A percentile compares a stretch with the other conserved stretches of the same genome.
These are phyloP conservation scores for Lontra canadensis DNA, from an alignment of 2,113 vertebrate genomes.

Conservation along the genomic window DNA sequence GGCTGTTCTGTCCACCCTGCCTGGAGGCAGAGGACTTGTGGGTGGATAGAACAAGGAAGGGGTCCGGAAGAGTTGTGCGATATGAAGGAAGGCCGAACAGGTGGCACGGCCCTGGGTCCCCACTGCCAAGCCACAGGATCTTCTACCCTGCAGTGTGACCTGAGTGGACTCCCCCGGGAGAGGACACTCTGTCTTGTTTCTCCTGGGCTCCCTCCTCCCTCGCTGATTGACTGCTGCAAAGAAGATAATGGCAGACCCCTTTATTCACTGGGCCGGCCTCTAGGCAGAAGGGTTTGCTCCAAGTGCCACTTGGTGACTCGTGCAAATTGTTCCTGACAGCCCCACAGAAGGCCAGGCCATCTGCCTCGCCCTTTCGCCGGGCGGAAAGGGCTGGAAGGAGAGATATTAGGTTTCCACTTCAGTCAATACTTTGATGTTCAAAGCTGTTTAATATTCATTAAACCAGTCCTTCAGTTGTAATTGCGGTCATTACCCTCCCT, in stretches of 20 bases:
- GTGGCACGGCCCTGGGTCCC: not conserved
- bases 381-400: conserved; percentile 73
- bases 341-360: conserved; percentile 73
- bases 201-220: conserved; percentile 56
- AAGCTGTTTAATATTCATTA: conserved; percentile 86
- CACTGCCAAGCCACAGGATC: not conserved
- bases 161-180: not conserved
- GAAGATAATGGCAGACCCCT: conserved; percentile 74
- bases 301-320: conserved; percentile 81
- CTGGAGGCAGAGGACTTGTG: not conserved
- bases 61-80: too few relatives aligned
- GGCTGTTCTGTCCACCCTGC: not conserved
- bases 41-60: not conserved
- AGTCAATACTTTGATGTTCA: conserved; percentile 86
- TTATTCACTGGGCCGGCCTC: conserved; percentile 78
- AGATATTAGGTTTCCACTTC: conserved; percentile 84
- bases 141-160: not conserved
- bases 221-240: conserved; percentile 55
- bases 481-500: conserved; percentile 80
- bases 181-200: not conserved
- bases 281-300: conserved; percentile 79
- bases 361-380: conserved; percentile 67
- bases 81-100: not conserved
- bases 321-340: conserved; percentile 82
- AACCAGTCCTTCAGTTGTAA: conserved; percentile 79